phyloP scores from a whole-genome alignment of 1,140 invertebrate species.

The Bombyx mori region DNA sequence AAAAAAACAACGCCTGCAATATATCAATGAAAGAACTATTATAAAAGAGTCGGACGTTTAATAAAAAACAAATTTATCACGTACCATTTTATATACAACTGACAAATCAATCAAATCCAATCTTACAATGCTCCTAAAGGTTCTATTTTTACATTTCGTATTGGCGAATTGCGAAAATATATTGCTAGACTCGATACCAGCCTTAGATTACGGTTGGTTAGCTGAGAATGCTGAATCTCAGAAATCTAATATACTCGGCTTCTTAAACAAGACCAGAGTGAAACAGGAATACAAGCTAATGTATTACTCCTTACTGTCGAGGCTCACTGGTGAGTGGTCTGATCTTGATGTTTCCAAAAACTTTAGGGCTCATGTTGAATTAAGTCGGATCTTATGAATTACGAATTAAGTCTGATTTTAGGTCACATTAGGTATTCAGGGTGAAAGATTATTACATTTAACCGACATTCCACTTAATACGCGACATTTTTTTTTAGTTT shows the following conservation, averaged over 20 bases:
- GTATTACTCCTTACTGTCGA: constrained; percentile 34
- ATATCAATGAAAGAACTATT: neutral
- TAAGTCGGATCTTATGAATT: no score
- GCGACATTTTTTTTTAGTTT: no score
- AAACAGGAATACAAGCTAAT: constrained; percentile 32
- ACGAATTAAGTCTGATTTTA: no score
- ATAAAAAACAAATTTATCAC: neutral
- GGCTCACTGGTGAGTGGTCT: constrained; percentile 29
- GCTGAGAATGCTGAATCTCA: constrained; percentile 40
- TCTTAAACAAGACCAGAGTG: constrained; percentile 34
- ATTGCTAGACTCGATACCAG: neutral
- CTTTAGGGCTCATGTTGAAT: no score
- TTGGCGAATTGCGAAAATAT: neutral
- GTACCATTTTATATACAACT: neutral
- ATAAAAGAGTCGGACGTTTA: neutral
- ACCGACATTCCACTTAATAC: no score
- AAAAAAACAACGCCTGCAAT: neutral
- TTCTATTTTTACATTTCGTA: neutral
- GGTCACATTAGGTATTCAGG: no score
- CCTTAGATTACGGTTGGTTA: constrained; percentile 40
- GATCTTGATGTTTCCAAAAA: no score
- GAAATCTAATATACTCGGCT: constrained; percentile 38
- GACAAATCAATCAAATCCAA: neutral
- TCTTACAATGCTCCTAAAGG: neutral
- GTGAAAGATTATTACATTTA: no score